These are phyloP conservation scores for Balearica regulorum DNA, from an alignment of 2,797 vertebrate species.

Conservation along the genomic window DNA sequence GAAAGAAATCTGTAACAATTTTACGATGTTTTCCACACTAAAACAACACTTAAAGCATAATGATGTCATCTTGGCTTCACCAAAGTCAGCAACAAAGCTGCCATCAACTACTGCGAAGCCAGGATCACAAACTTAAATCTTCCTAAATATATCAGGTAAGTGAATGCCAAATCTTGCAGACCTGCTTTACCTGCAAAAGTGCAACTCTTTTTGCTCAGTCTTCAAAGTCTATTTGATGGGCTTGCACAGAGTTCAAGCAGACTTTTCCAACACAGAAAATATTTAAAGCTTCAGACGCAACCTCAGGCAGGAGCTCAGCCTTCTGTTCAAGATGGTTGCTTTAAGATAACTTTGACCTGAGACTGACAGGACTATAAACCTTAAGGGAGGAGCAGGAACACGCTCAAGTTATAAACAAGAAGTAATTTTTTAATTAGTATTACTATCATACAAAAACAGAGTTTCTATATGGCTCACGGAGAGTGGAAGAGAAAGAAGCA, in stretches of 20 bases:
- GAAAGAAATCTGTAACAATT: slow-evolving; percentile 20
- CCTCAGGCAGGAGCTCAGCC: neutral
- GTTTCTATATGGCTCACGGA: neutral
- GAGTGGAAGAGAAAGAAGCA: neutral
- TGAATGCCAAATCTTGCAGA: neutral
- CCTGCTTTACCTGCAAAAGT: neutral
- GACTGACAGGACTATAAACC: neutral
- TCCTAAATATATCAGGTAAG: neutral
- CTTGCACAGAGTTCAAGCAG: neutral
- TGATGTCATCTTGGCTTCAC: slow-evolving; percentile 33
- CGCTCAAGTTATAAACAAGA: neutral
- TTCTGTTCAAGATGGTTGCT: neutral
- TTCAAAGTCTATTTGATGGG: neutral
- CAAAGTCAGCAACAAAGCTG: neutral
- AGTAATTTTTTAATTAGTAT: neutral
- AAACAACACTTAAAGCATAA: slow-evolving; percentile 14
- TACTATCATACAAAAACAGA: neutral
- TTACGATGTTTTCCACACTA: slow-evolving; percentile 23
- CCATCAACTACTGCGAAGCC: neutral
- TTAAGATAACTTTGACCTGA: neutral
- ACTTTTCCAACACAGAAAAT: neutral
- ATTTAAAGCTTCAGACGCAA: neutral
- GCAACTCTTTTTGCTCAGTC: neutral
- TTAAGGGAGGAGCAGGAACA: neutral
- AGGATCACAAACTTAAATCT: neutral